Conservation (phyloP, 2,113 vertebrate species). For the Rhinopomastus cyanomelas region DNA sequence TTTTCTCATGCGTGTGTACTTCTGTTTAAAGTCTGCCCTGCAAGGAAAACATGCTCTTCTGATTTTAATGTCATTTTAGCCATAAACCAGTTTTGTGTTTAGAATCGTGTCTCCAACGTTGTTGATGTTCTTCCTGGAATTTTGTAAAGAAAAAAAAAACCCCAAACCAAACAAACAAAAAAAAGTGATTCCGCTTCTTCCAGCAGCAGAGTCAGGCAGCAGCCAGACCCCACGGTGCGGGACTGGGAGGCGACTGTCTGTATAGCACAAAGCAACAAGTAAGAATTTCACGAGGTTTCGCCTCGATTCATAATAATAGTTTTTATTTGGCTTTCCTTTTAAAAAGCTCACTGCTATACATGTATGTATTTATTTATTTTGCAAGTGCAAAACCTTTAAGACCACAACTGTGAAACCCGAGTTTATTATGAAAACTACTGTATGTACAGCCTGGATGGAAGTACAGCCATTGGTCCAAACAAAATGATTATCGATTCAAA, state of each 20-base stretch:
- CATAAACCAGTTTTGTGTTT: constrained; percentile 12
- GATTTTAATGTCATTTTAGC: constrained; percentile 48
- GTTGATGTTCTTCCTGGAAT: constrained; percentile 26
- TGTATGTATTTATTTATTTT: not conserved
- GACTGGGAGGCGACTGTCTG: constrained; percentile 27
- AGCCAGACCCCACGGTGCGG: constrained; percentile 8
- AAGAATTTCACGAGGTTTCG: constrained; percentile 4
- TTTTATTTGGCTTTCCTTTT: not conserved
- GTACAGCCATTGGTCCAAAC: constrained; percentile 72
- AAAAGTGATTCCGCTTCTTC: not conserved
- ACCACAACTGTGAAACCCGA: constrained; percentile 49
- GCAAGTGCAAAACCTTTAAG: constrained; percentile 31
- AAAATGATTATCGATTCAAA: constrained; percentile 68
- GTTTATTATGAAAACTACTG: constrained; percentile 54
- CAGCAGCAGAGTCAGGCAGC: constrained; percentile 5
- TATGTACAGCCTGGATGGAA: constrained; percentile 60
- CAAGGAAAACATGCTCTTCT: constrained; percentile 22
- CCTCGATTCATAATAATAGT: not conserved
- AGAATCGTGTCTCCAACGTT: constrained; percentile 4
- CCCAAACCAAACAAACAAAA: not conserved
- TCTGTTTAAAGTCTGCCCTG: not conserved
- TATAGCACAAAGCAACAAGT: constrained; percentile 46
- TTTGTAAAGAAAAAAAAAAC: constrained; percentile 15
- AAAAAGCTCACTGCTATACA: not conserved
- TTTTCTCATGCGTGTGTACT: constrained; percentile 42